Base-by-base conservation (phyloP, 1,140 invertebrate genomes). In the Eupeodes corollae region DNA sequence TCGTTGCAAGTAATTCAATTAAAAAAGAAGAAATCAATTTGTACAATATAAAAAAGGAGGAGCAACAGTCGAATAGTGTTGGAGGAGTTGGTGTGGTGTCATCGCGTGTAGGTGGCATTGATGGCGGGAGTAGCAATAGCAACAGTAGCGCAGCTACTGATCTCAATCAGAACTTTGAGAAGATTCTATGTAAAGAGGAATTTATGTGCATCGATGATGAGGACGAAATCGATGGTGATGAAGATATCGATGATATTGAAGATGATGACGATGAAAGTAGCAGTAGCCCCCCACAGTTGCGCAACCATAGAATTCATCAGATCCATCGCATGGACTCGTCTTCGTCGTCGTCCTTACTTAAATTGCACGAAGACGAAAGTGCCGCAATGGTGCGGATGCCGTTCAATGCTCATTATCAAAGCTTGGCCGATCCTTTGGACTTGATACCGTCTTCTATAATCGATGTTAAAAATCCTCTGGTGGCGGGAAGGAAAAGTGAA, bases 141-240 rank as follows among this genome's bases (percentile, higher is more conserved):
- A 26, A 26, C 21, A 26, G 21, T 40, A 52, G 54, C 26, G 56
- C 55, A 30, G 56, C 63, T 10, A 58, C 56, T n/a, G 63, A 67
- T 56, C 55, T 67, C 10, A 67, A 67, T 59, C 63, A 67, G 46
- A 67, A 67, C 51, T 67, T 67, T 48, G 63, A 67, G 48, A 67
- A 67, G 44, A 67, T 67, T 45, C 56, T 64, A 26, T 67, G 63
- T 46, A 67, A 67, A 40, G 63, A 67, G 47, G 63, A 67, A 52
- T 59, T 64, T 38, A 50, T 58, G 55, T 64, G 61, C 56, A 53
- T 61, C 54, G 61, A 63, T 45, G 63, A 64, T 42, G 63, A 67
- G 43, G 59, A 66, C 32, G 43, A 44, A 21, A 44, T 35, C 30
- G 40, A 33, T 39, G 38, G 13, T 14, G 46, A 45, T 46, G 47